phyloP scores from a whole-genome alignment of 2,797 vertebrate species.

The Rhabdophis nuchalis region DNA sequence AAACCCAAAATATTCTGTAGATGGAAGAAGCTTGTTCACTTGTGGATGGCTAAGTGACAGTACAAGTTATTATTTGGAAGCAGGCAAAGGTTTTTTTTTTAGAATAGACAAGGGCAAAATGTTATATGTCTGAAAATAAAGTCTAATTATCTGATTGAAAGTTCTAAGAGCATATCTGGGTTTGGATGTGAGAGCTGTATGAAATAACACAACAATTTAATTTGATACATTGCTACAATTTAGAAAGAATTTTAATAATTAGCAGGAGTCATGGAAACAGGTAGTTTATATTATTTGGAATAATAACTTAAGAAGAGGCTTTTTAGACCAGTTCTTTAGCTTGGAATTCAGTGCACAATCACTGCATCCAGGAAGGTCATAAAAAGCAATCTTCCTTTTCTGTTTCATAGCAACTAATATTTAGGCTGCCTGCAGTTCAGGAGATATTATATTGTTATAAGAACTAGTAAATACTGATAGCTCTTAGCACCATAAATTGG shows the following conservation, averaged over 20 bases:
- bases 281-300: background rate
- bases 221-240: background rate
- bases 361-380: background rate
- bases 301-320: background rate
- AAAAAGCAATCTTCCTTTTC: background rate
- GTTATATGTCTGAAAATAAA: background rate
- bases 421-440: background rate
- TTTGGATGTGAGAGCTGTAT: background rate
- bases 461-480: background rate
- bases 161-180: background rate
- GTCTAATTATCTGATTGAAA: background rate
- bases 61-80: background rate
- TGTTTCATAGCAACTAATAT: background rate
- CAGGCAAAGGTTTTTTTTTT: background rate
- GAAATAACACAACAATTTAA: background rate
- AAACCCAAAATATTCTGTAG: background rate
- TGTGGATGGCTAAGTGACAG: background rate
- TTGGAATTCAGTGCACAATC: background rate
- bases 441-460: background rate
- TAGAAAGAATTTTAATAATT: background rate
- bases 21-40: background rate
- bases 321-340: background rate
- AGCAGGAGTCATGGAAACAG: background rate
- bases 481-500: background rate
- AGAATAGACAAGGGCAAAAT: background rate